A percentile compares a stretch with the other conserved stretches of the same genome.
These are phyloP conservation scores for Chymomyza caudatula DNA, from an alignment of 2,888 invertebrate species.

Conservation along the genomic window DNA sequence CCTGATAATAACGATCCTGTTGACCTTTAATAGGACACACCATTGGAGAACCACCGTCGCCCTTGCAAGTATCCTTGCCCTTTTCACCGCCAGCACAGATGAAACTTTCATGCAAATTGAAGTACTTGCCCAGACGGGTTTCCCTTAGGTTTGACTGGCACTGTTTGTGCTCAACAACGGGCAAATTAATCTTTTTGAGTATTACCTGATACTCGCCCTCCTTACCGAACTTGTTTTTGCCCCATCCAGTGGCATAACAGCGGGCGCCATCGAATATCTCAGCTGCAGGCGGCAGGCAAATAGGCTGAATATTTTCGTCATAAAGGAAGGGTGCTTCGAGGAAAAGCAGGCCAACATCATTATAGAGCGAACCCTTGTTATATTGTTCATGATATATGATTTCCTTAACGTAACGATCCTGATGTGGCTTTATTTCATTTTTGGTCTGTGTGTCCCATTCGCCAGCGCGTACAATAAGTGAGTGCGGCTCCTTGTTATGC, in stretches of 20 bases:
- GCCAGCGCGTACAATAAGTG: conserved; percentile 82
- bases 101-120: conserved; percentile 83
- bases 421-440: conserved; percentile 84
- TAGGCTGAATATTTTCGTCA: conserved; percentile 83
- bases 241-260: conserved; percentile 77
- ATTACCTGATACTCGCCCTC: conserved; percentile 82
- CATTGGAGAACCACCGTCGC: conserved; percentile 88
- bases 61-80: conserved; percentile 86
- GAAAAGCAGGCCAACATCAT: conserved; percentile 87
- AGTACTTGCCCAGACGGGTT: conserved; percentile 84
- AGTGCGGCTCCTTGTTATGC: conserved; percentile 44
- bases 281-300: conserved; percentile 82
- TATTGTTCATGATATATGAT: conserved; percentile 82
- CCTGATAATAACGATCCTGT: conserved; percentile 66
- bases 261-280: conserved; percentile 70
- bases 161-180: conserved; percentile 80
- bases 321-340: conserved; percentile 81
- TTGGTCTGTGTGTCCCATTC: conserved; percentile 91
- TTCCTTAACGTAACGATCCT: conserved; percentile 82
- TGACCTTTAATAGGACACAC: conserved; percentile 82
- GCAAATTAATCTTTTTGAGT: conserved; percentile 85
- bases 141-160: conserved; percentile 80
- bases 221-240: conserved; percentile 71
- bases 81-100: conserved; percentile 88
- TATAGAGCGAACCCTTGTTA: conserved; percentile 83